phyloP scores from a whole-genome alignment of 2,113 vertebrate species.

The Bubalus kerabau region DNA sequence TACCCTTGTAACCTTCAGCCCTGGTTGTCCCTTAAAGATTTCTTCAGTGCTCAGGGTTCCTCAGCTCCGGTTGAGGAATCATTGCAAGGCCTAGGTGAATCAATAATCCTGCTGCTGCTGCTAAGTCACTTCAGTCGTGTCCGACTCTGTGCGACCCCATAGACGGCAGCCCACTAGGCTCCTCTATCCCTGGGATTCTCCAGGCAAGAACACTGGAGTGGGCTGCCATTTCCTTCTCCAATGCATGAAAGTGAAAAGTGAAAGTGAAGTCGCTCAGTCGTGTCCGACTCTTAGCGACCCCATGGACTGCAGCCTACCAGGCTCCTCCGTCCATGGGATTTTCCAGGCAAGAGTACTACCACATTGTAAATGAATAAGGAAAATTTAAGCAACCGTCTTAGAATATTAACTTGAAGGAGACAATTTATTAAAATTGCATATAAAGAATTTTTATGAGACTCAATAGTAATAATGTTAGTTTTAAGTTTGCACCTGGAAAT shows the following conservation, averaged over 20 bases:
- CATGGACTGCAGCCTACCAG: too few relatives aligned
- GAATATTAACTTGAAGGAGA: conserved; percentile 7
- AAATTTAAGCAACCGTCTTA: neutral
- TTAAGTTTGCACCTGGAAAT: conserved; percentile 25
- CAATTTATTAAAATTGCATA: neutral
- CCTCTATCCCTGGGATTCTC: too few relatives aligned
- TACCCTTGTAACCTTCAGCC: neutral
- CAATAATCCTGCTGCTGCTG: neutral
- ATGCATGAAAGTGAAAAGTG: too few relatives aligned
- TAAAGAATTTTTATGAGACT: neutral
- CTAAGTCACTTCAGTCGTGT: too few relatives aligned
- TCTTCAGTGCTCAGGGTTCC: neutral
- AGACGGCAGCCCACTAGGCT: too few relatives aligned
- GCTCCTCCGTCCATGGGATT: too few relatives aligned
- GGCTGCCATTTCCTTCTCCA: too few relatives aligned
- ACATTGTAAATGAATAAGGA: neutral
- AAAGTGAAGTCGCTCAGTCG: too few relatives aligned
- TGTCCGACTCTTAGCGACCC: too few relatives aligned
- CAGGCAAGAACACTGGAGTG: too few relatives aligned
- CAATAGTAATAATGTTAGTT: neutral
- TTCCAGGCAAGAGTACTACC: too few relatives aligned
- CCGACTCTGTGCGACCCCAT: too few relatives aligned
- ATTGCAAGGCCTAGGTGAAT: neutral
- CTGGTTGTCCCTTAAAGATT: neutral
- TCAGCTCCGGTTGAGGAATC: neutral